phyloP scores from a whole-genome alignment of 2,797 vertebrate species.

The Sebastes glaucus region DNA sequence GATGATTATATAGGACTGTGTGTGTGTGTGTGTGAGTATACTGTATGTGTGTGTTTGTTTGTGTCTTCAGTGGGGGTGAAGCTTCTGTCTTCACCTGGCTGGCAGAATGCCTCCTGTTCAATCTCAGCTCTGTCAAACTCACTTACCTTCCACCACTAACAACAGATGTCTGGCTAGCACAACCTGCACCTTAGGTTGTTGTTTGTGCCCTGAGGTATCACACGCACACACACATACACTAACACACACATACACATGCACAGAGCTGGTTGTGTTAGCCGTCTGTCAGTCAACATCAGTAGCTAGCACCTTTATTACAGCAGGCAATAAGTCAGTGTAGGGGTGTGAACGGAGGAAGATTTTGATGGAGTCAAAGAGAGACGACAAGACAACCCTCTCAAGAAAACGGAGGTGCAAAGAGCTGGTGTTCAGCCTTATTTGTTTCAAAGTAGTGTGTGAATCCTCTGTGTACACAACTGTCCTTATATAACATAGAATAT shows the following conservation, averaged over 20 bases:
- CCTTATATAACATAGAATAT: not conserved
- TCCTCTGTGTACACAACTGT: not conserved
- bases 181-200: conserved; percentile 78
- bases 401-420: conserved; percentile 42
- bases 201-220: conserved; percentile 74
- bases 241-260: conserved; percentile 7
- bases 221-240: conserved; percentile 22
- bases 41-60: conserved; percentile 13
- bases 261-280: conserved; percentile 60
- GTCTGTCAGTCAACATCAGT: conserved; percentile 77
- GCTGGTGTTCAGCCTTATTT: conserved; percentile 29
- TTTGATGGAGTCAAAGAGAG: conserved; percentile 63
- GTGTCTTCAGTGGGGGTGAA: conserved; percentile 33
- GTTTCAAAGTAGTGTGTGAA: conserved; percentile 19
- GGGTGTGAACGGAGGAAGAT: conserved; percentile 59
- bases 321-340: conserved; percentile 67
- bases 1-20: not conserved
- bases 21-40: not conserved
- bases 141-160: conserved; percentile 79
- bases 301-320: conserved; percentile 73
- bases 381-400: conserved; percentile 48
- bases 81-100: conserved; percentile 61
- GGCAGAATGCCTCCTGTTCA: conserved; percentile 81
- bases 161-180: conserved; percentile 77
- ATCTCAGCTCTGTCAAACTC: conserved; percentile 82